Percentiles rank a stretch among this genome's conserved stretches.
Conservation (phyloP, 2,113 vertebrate species). For the Notothenia coriiceps region DNA sequence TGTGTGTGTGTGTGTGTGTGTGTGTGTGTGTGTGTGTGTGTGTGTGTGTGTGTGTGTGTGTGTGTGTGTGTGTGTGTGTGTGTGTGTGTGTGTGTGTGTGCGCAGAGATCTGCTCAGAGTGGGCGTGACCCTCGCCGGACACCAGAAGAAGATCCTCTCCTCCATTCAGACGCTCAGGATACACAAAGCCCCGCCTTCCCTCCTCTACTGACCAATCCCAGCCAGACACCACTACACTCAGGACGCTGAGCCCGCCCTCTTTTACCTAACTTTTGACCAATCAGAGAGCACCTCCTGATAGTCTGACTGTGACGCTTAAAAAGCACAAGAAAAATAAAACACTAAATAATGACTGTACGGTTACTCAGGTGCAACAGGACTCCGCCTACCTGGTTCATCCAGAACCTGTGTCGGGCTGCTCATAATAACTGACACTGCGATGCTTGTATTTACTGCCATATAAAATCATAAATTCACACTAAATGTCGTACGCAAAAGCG, state of each 20-base stretch:
- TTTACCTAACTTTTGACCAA: conserved; percentile 34
- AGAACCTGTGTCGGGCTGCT: too few species aligned
- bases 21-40: too few species aligned
- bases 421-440: too few species aligned
- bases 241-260: conserved; percentile 80
- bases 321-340: neutral
- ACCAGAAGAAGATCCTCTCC: conserved; percentile 98
- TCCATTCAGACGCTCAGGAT: conserved; percentile 94
- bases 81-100: neutral
- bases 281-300: conserved; percentile 23
- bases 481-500: too few species aligned
- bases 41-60: too few species aligned
- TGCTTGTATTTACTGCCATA: too few species aligned
- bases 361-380: conserved; percentile 19
- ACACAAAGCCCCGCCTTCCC: conserved; percentile 85
- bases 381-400: neutral
- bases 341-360: neutral
- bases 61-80: too few species aligned
- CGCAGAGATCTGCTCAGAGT: conserved; percentile 96
- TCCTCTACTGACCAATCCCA: conserved; percentile 76
- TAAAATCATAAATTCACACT: too few species aligned
- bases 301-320: neutral
- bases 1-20: too few species aligned
- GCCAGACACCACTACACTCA: conserved; percentile 76
- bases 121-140: conserved; percentile 95